These are phyloP conservation scores for Scaeva pyrastri DNA, from an alignment of 2,888 invertebrate species.

Conservation along the genomic window DNA sequence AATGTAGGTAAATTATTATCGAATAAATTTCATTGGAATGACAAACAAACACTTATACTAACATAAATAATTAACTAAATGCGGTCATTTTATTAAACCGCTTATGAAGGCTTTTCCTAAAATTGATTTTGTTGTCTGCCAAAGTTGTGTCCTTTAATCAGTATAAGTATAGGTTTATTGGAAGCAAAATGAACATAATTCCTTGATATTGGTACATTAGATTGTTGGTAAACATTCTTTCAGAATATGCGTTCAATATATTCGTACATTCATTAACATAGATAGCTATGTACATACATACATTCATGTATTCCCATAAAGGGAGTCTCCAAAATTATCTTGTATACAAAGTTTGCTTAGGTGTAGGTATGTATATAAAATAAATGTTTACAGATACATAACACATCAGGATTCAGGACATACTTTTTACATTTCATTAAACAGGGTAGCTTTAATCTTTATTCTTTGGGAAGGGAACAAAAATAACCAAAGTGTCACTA, in stretches of 20 bases:
- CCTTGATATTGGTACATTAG: not conserved
- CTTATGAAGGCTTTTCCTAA: conserved; percentile 12
- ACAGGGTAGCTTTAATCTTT: not conserved
- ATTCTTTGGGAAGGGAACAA: too few species aligned
- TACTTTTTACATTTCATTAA: not conserved
- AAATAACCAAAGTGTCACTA: too few species aligned
- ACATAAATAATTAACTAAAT: conserved; percentile 17
- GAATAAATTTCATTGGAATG: not conserved
- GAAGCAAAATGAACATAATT: not conserved
- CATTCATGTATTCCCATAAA: too few species aligned
- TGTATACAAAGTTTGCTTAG: conserved; percentile 3
- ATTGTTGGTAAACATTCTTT: conserved; percentile 3
- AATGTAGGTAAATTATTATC: not conserved
- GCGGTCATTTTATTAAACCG: conserved; percentile 19
- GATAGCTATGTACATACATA: too few species aligned
- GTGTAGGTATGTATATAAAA: not conserved
- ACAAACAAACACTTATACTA: not conserved
- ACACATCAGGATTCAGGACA: too few species aligned
- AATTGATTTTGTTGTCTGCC: conserved; percentile 18
- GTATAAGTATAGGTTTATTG: conserved; percentile 14
- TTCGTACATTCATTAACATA: not conserved
- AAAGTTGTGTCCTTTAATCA: conserved; percentile 7
- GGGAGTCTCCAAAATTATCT: not conserved
- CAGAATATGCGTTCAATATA: not conserved
- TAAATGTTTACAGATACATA: not conserved